Base-by-base conservation (phyloP, 2,797 vertebrate species). In the Crenichthys baileyi region DNA sequence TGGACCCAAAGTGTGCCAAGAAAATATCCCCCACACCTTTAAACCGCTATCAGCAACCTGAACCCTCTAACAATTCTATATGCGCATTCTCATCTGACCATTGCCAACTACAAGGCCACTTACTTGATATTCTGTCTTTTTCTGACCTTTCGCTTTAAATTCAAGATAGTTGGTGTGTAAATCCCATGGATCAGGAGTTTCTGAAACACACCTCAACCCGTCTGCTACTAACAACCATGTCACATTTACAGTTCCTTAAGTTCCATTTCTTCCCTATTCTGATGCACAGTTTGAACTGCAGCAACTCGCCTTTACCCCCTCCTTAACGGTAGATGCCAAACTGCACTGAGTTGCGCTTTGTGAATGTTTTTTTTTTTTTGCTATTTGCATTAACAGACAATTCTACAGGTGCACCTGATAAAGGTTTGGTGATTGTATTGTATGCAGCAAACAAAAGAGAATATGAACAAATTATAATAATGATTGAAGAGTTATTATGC, bases 401-500 rank as follows among this genome's bases (percentile, higher is more conserved):
- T 26, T 46, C 41, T 12, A 70, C 67, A 70, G 67, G 39, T 70
- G 67, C n/a, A 16, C 41, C 7, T 12, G 4, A 58, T 20, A 26
- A 53, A 18, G 24, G n/a, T n/a, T 12, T 26, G 2, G 22, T n/a
- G 44, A 16, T 24, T 70, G 44, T n/a, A 48, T 18, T 26, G 13
- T 48, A 8, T 48, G 44, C 5, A 16, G 67, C 24, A 48, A 46
- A 48, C 41, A 70, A 48, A 70, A 22, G 36, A 68, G 67, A 70
- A 46, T 41, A 48, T 16, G 44, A 26, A 26, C 63, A 70, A 70
- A 48, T 44, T 7, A 46, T 48, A 46, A 46, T 48, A 26, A 48
- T 70, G 44, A 70, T 70, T 70, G 41, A 70, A 48, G 41, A 26
- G 67, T 70, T 70, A 70, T 7, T 70, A 48, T 46, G 41, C 67